Evolutionary conservation across 2,888 invertebrate species (phyloP).

Genomic region (Exephanes ischioxanthus): DNA sequence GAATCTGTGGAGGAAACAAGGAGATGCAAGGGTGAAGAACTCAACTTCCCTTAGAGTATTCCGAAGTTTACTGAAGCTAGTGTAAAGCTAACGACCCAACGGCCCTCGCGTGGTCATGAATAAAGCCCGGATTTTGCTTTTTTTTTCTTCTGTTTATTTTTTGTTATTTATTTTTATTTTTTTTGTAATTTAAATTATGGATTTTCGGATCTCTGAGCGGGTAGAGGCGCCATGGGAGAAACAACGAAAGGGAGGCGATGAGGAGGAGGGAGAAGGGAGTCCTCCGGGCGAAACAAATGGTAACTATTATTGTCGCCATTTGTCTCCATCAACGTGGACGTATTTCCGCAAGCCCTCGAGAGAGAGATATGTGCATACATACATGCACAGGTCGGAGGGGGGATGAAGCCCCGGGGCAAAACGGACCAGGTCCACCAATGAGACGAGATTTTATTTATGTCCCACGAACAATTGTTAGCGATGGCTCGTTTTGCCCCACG

Average conservation of each 20-base stretch:
- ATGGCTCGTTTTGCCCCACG: too few species aligned
- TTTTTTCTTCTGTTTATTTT: too few species aligned
- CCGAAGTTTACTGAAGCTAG: not conserved
- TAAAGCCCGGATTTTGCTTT: constrained; percentile 32
- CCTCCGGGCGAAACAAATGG: constrained; percentile 71
- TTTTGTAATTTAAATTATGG: constrained; percentile 3
- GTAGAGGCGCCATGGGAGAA: constrained; percentile 25
- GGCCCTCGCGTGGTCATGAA: constrained; percentile 11
- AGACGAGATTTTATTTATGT: too few species aligned
- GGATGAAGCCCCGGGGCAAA: constrained; percentile 61
- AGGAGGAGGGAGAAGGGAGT: constrained; percentile 25
- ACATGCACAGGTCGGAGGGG: not conserved
- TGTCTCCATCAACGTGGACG: constrained; percentile 77
- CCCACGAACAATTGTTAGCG: too few species aligned
- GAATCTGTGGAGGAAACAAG: not conserved
- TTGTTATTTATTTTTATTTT: not conserved
- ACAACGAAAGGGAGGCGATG: constrained; percentile 24
- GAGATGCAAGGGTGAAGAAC: not conserved
- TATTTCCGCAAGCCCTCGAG: constrained; percentile 69
- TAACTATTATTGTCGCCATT: constrained; percentile 76
- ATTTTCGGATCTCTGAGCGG: constrained; percentile 13
- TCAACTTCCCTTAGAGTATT: not conserved
- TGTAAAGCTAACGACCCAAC: constrained; percentile 22
- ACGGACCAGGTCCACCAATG: too few species aligned
- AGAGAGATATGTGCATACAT: constrained; percentile 49